Percentiles rank a stretch among this genome's conserved stretches.
Conservation (phyloP, 2,113 vertebrate genomes). For the Naja naja region DNA sequence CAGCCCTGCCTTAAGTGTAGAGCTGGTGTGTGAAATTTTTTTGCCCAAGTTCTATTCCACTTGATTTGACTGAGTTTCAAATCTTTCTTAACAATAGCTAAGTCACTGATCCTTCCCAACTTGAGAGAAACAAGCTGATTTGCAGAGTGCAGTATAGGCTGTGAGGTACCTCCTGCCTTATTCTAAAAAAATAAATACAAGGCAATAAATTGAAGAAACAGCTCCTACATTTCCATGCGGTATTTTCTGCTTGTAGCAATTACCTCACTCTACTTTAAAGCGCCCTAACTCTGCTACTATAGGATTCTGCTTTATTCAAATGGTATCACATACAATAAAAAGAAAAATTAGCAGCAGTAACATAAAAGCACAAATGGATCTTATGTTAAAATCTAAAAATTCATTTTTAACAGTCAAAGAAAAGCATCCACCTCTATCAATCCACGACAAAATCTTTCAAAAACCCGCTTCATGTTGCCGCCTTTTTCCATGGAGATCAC, state of each 20-base stretch:
- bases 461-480: slow-evolving; percentile 92
- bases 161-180: background rate
- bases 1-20: too few species aligned
- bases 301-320: background rate
- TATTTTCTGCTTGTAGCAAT: background rate
- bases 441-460: slow-evolving; percentile 89
- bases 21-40: background rate
- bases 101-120: background rate
- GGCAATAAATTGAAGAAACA: background rate
- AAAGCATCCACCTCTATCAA: slow-evolving; percentile 79
- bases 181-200: background rate
- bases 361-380: background rate
- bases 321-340: background rate
- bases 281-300: background rate
- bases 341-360: background rate
- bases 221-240: background rate
- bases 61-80: background rate
- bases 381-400: background rate
- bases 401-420: background rate
- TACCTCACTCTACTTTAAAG: background rate
- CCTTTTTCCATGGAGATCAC: slow-evolving; percentile 95
- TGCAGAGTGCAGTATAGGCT: background rate
- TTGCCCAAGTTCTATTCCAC: background rate
- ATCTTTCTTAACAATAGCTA: background rate
- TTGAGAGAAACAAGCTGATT: background rate